phyloP scores from a whole-genome alignment of 2,888 invertebrate species.

The Orthosia gothica region DNA sequence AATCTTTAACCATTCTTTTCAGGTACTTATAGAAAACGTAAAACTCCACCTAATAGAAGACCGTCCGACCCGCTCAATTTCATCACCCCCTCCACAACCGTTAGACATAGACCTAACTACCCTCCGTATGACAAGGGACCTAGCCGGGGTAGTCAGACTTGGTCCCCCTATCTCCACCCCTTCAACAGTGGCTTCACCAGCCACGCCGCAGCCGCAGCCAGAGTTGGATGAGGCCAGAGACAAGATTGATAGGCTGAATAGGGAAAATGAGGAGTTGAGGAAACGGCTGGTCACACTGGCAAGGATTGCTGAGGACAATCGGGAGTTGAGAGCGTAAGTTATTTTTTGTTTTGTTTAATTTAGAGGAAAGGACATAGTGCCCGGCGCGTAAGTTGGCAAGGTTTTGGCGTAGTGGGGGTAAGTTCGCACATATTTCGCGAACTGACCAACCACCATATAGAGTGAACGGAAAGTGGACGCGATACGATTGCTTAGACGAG shows the following conservation, averaged over 20 bases:
- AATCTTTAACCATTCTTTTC: constrained; percentile 33
- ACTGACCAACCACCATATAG: too few relatives aligned
- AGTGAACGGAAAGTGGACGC: too few relatives aligned
- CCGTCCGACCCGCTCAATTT: constrained; percentile 94
- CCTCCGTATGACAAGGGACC: constrained; percentile 93
- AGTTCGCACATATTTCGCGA: too few relatives aligned
- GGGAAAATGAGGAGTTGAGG: constrained; percentile 90
- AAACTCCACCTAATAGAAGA: constrained; percentile 96
- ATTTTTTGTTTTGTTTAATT: too few relatives aligned
- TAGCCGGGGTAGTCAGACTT: constrained; percentile 94
- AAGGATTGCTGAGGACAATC: constrained; percentile 91
- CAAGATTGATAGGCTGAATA: constrained; percentile 80
- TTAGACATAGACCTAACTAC: constrained; percentile 94
- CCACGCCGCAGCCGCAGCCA: constrained; percentile 79
- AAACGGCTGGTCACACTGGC: constrained; percentile 87
- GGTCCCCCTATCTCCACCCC: constrained; percentile 90
- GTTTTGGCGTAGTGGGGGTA: too few relatives aligned
- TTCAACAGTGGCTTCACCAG: constrained; percentile 77
- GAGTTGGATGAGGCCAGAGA: constrained; percentile 88
- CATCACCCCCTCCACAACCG: constrained; percentile 96
- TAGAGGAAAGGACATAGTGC: too few relatives aligned
- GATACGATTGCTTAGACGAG: too few relatives aligned
- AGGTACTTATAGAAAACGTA: constrained; percentile 95
- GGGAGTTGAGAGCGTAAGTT: constrained; percentile 89
- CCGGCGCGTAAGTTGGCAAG: too few relatives aligned